A percentile compares a stretch with the other conserved stretches of the same genome.
Conservation (phyloP, 2,797 vertebrate genomes). For the Mus caroli region DNA sequence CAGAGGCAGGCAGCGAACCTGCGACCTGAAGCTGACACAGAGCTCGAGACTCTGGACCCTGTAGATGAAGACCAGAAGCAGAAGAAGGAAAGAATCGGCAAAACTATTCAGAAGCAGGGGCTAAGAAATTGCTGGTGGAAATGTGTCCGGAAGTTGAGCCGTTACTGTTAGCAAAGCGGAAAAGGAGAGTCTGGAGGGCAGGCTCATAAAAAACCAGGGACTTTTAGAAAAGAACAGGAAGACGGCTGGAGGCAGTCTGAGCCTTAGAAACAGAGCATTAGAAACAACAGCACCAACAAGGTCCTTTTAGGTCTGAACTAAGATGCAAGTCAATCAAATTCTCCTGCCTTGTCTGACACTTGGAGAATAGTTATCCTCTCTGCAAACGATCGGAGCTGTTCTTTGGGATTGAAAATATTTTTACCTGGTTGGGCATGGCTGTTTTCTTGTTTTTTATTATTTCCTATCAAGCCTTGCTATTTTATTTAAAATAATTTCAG, state of each 20-base stretch:
- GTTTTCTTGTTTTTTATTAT: not conserved
- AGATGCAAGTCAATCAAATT: not conserved
- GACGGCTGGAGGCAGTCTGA: not conserved
- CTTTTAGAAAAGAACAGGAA: not conserved
- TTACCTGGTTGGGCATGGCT: not conserved
- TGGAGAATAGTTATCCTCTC: not conserved
- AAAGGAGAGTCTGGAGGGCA: not conserved
- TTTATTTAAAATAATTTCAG: conserved; percentile 40
- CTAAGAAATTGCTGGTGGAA: not conserved
- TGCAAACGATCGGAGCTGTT: conserved; percentile 23
- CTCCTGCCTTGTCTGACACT: not conserved
- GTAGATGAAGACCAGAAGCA: conserved; percentile 18
- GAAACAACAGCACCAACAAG: not conserved
- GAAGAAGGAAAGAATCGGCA: conserved; percentile 13
- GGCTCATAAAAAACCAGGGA: not conserved
- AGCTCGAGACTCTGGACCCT: conserved; percentile 10
- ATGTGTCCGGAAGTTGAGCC: not conserved
- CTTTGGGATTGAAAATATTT: not conserved
- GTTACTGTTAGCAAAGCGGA: not conserved
- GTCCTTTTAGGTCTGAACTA: not conserved
- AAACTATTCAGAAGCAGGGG: conserved; percentile 5
- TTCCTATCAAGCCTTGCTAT: not conserved
- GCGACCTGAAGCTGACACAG: not conserved
- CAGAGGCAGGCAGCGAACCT: conserved; percentile 22
- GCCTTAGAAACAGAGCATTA: not conserved